A percentile compares a stretch with the other conserved stretches of the same genome.
Conservation (phyloP, 2,888 invertebrate species). For the Anticlea derivata region DNA sequence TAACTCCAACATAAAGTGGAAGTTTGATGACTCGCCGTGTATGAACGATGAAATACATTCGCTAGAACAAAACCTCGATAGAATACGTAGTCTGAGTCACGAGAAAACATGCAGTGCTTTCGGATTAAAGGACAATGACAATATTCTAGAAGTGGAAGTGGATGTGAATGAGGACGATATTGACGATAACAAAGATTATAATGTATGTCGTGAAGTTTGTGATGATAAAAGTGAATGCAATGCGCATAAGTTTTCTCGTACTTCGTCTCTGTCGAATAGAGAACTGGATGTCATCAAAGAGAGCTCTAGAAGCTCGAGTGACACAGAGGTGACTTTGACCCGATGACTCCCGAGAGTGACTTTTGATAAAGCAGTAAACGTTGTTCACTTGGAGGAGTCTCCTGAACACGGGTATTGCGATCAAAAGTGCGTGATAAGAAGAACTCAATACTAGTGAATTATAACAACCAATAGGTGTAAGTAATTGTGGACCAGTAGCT, state of each 20-base stretch:
- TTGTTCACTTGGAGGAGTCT: slow-evolving; percentile 68
- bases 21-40: slow-evolving; percentile 70
- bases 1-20: slow-evolving; percentile 79
- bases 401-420: slow-evolving; percentile 53
- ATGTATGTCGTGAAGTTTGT: slow-evolving; percentile 61
- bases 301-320: slow-evolving; percentile 81
- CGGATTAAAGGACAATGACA: slow-evolving; percentile 60
- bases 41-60: slow-evolving; percentile 67
- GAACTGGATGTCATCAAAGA: slow-evolving; percentile 81
- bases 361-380: slow-evolving; percentile 71
- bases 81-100: slow-evolving; percentile 76
- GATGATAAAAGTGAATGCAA: slow-evolving; percentile 76
- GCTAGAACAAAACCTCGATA: slow-evolving; percentile 77
- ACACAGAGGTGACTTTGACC: slow-evolving; percentile 79
- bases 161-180: slow-evolving; percentile 68
- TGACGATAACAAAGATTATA: slow-evolving; percentile 69
- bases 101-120: slow-evolving; percentile 69
- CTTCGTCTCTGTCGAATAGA: slow-evolving; percentile 76
- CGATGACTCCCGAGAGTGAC: slow-evolving; percentile 81
- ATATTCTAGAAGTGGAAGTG: slow-evolving; percentile 76
- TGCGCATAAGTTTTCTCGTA: slow-evolving; percentile 75
- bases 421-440: slow-evolving; percentile 50
- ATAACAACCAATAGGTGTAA: slow-evolving; percentile 45
- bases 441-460: slow-evolving; percentile 49
- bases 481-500: slow-evolving; percentile 67